Percentiles rank a stretch among this genome's conserved stretches.
These are phyloP conservation scores for Venustaconcha ellipsiformis DNA, from an alignment of 1,140 invertebrate species.

Conservation along the genomic window DNA sequence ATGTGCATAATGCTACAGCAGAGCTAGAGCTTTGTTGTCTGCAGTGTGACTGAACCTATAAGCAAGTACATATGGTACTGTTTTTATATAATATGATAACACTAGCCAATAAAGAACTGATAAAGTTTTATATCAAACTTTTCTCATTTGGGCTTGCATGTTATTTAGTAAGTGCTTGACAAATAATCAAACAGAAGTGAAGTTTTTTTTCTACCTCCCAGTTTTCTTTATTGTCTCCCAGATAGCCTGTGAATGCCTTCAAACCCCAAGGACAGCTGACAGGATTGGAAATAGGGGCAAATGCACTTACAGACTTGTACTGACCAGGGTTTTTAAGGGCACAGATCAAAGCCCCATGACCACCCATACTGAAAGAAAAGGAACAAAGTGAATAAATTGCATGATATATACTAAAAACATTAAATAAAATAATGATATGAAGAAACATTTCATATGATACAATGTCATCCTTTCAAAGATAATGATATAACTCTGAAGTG, in stretches of 20 bases:
- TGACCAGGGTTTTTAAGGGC: conserved; percentile 91
- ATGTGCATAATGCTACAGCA: no score
- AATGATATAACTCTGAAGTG: no score
- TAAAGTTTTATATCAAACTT: no score
- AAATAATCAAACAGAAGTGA: background rate
- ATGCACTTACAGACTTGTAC: conserved; percentile 94
- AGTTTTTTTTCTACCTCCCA: conserved; percentile 75
- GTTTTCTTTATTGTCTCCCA: conserved; percentile 77
- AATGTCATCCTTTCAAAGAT: no score
- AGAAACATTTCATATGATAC: no score
- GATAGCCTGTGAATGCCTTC: conserved; percentile 85
- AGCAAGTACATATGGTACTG: no score
- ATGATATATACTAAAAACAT: background rate
- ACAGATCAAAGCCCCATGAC: conserved; percentile 94
- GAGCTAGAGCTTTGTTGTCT: no score
- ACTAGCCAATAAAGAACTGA: no score
- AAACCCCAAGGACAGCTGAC: conserved; percentile 86
- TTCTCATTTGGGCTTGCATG: no score
- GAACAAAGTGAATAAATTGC: background rate
- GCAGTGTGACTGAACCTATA: no score
- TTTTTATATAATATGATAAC: no score
- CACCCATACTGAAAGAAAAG: conserved; percentile 86
- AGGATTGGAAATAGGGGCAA: conserved; percentile 96
- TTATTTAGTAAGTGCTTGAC: no score
- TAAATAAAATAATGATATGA: background rate